Evolutionary conservation across 2,888 invertebrate genomes (phyloP).

Genomic region (Hirtodrosophila cameraria): DNA sequence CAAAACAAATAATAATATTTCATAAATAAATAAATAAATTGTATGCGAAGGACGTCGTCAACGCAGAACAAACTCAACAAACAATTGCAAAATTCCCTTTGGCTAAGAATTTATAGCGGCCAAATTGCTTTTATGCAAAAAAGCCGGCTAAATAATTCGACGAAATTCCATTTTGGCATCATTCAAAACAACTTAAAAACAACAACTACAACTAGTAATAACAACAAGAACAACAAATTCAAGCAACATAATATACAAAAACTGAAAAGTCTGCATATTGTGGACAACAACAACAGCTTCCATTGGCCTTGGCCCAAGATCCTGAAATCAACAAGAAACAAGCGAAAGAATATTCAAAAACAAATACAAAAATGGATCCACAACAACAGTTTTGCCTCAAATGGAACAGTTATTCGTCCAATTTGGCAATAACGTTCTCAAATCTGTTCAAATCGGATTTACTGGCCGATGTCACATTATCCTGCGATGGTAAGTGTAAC

Average conservation of each 20-base stretch:
- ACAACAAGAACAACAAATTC: slow-evolving; percentile 1
- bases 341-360: slow-evolving; percentile 8
- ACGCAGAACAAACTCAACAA: slow-evolving; percentile 77
- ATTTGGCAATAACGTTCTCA: slow-evolving; percentile 95
- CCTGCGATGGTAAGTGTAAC: slow-evolving; percentile 92
- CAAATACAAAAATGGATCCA: slow-evolving; percentile 89
- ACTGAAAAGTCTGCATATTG: slow-evolving; percentile 13
- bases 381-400: slow-evolving; percentile 97
- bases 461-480: slow-evolving; percentile 95
- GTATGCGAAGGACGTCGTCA: slow-evolving; percentile 40
- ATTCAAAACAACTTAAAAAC: slow-evolving; percentile 38
- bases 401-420: slow-evolving; percentile 98
- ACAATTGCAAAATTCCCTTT: slow-evolving; percentile 83
- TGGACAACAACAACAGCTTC: slow-evolving; percentile 25
- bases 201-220: slow-evolving; percentile 10
- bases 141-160: slow-evolving; percentile 61
- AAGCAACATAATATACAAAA: slow-evolving; percentile 3
- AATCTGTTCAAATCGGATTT: slow-evolving; percentile 97
- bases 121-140: slow-evolving; percentile 67
- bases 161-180: slow-evolving; percentile 77
- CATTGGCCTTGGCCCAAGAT: slow-evolving; percentile 49
- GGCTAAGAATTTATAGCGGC: slow-evolving; percentile 73
- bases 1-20: slow-evolving; percentile 8
- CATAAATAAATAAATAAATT: slow-evolving; percentile 29
- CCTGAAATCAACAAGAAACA: slow-evolving; percentile 13